Base-by-base conservation (phyloP, 2,797 vertebrate species). In the Parauchenoglanis ngamensis region DNA sequence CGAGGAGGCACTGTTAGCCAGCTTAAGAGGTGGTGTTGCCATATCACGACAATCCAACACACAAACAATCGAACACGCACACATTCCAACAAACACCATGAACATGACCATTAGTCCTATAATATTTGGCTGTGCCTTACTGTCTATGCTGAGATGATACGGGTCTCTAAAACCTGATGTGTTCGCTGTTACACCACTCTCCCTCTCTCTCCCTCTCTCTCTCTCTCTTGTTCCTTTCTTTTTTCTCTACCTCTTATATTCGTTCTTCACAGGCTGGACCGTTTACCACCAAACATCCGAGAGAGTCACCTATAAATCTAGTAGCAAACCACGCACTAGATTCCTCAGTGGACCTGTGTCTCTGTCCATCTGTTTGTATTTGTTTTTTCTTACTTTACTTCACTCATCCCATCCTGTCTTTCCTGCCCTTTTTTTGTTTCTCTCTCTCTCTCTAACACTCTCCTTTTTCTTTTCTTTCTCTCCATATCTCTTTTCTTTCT, bases 321-420 rank as follows among this genome's bases (percentile, higher is more conserved):
- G 97, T 98, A 98, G 97, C 98, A 99, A 99, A 97, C 97, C 98
- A 94, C 96, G 98, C 95, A 96, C 98, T 97, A 97, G 98, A 99
- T 99, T 99, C 98, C 97, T 99, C 98, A 99, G 97, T 98, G 98
- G 98, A 98, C 98, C 98, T 96, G 98, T 99, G 97, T 98, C 98
- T 99, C 97, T 99, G 96, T 99, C 98, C 97, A 99, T 99, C 98
- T 99, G 98, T 99, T 99, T 99, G 98, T 99, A 99, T 98, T 98
- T 98, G 97, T 99, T 99, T 97, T 97, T 98, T 98, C 80, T 97
- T 98, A 98, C 97, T 98, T 96, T 96, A 96, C 94, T 96, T 91
- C 92, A 85, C 90, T 92, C 96, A 96, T 95, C 89, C 93, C 91
- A 92, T 95, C 40, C 94, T 94, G 95, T 92, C 89, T 93, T 92